These are phyloP conservation scores for Plumapathes pennacea DNA, from an alignment of 92 coral and sea anemone species.

Conservation along the genomic window DNA sequence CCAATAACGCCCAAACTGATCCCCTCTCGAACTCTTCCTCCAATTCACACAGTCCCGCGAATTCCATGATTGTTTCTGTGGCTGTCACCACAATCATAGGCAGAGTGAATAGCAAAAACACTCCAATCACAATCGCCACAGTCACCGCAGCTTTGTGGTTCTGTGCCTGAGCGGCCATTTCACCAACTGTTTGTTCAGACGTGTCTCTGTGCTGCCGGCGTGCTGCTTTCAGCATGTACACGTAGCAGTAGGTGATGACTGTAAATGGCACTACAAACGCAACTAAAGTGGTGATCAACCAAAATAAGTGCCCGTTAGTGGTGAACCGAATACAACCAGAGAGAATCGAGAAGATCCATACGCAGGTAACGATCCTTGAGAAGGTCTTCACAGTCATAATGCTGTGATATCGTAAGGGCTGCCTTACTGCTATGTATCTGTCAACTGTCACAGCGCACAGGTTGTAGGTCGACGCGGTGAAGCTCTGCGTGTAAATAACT, in stretches of 20 bases:
- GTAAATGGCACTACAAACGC: slow-evolving; percentile 7
- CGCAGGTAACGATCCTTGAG: background rate
- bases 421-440: slow-evolving; percentile 30
- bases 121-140: slow-evolving; percentile 18
- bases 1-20: slow-evolving; percentile 22
- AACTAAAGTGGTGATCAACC: slow-evolving; percentile 6
- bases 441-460: slow-evolving; percentile 35
- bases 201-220: slow-evolving; percentile 8
- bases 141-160: slow-evolving; percentile 31
- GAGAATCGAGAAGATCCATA: slow-evolving; percentile 11
- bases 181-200: background rate
- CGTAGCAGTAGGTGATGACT: slow-evolving; percentile 11
- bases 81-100: slow-evolving; percentile 12
- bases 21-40: slow-evolving; percentile 1
- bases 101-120: slow-evolving; percentile 13
- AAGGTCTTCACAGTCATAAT: slow-evolving; percentile 11
- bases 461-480: background rate
- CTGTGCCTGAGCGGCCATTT: background rate
- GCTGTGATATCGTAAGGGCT: slow-evolving; percentile 31
- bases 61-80: background rate
- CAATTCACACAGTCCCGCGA: slow-evolving; percentile 1
- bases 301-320: slow-evolving; percentile 2
- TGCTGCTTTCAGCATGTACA: slow-evolving; percentile 15
- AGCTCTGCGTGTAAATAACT: background rate
- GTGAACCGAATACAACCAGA: slow-evolving; percentile 18